Conservation (phyloP, 2,797 vertebrate genomes). For the Acipenser transmontanus region DNA sequence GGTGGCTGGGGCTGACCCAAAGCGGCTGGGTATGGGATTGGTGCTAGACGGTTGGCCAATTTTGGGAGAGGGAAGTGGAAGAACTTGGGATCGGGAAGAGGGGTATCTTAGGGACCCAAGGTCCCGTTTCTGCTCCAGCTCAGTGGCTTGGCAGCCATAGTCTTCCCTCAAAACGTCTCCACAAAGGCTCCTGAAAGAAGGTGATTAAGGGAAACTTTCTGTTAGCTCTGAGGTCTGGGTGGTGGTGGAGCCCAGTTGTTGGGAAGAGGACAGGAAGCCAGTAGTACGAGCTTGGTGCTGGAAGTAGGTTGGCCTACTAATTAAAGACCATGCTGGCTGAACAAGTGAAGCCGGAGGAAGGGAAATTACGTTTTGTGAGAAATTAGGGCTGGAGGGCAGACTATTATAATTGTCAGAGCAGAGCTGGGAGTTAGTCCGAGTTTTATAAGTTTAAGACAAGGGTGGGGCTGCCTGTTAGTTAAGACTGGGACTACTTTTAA, state of each 20-base stretch:
- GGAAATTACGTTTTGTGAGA: background rate
- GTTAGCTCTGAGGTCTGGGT: slow-evolving; percentile 4
- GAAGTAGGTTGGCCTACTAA: slow-evolving; percentile 1
- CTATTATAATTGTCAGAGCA: too few relatives aligned
- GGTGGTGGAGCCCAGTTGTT: slow-evolving; percentile 7
- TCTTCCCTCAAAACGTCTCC: slow-evolving; percentile 18
- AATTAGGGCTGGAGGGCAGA: too few relatives aligned
- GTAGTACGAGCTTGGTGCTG: background rate
- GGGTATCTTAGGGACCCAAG: slow-evolving; percentile 23
- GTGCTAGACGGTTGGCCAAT: slow-evolving; percentile 31
- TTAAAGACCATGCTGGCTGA: background rate
- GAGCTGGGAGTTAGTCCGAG: too few relatives aligned
- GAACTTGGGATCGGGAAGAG: slow-evolving; percentile 32
- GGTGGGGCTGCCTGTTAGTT: too few relatives aligned
- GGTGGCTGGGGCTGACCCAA: slow-evolving; percentile 41
- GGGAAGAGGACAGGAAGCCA: background rate
- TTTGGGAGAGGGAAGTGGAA: slow-evolving; percentile 49
- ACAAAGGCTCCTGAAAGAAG: slow-evolving; percentile 37
- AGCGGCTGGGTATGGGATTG: slow-evolving; percentile 22
- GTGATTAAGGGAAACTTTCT: slow-evolving; percentile 18
- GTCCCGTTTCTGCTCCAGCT: slow-evolving; percentile 1
- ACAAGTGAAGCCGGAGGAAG: background rate
- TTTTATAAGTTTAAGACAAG: too few relatives aligned
- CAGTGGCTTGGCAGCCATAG: slow-evolving; percentile 2
- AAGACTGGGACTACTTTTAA: too few relatives aligned